Conservation (phyloP, 1,140 invertebrate species). For the Drosophila funebris region DNA sequence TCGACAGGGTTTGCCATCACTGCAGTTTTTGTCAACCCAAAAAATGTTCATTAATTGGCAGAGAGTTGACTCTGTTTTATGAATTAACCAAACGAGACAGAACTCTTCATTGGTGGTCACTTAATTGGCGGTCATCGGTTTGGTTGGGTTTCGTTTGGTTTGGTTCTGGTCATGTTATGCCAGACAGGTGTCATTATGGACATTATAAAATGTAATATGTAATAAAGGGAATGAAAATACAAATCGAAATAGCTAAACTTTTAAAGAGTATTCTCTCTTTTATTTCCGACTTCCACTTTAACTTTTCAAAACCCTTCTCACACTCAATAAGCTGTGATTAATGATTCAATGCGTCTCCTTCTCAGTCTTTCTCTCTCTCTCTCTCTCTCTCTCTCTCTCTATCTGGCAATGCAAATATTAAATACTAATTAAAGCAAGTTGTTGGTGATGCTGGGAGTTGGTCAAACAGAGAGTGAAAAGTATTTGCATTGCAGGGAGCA, state of each 20-base stretch:
- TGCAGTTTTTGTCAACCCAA: slow-evolving; percentile 2
- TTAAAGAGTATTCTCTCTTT: not conserved
- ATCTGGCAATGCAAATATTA: slow-evolving; percentile 45
- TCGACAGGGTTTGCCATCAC: not conserved
- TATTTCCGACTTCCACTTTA: not conserved
- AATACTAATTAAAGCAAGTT: slow-evolving; percentile 53
- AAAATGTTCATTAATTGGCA: slow-evolving; percentile 8
- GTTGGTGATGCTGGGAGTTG: slow-evolving; percentile 33
- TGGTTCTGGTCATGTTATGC: no score
- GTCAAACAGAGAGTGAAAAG: slow-evolving; percentile 5
- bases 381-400: not conserved
- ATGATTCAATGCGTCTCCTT: not conserved
- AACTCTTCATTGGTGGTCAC: slow-evolving; percentile 19
- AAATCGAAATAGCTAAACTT: not conserved
- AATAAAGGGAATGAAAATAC: not conserved
- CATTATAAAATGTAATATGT: not conserved
- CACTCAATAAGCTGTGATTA: not conserved
- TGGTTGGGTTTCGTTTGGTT: no score
- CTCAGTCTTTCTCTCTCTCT: not conserved
- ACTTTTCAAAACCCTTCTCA: not conserved
- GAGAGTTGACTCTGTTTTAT: slow-evolving; percentile 2
- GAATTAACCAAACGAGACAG: slow-evolving; percentile 25
- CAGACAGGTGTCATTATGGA: no score
- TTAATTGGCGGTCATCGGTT: slow-evolving; percentile 35
- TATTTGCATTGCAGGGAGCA: slow-evolving; percentile 14